Evolutionary conservation across 2,797 vertebrate species (phyloP).

Genomic region (Glossophaga mutica): DNA sequence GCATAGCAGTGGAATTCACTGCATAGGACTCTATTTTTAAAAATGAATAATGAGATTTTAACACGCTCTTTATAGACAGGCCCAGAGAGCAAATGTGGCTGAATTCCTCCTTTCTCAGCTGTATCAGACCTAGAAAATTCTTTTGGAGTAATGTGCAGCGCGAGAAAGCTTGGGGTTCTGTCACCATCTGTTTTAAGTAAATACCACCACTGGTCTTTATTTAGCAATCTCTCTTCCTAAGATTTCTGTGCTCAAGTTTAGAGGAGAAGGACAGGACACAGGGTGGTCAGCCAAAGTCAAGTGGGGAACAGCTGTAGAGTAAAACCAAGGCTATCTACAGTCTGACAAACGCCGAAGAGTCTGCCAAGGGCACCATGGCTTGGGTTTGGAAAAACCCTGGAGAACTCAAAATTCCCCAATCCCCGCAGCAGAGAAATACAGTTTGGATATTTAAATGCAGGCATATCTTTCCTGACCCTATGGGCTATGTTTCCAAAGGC

Average conservation of each 20-base stretch:
- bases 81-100: conserved; percentile 47
- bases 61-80: conserved; percentile 61
- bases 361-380: not conserved
- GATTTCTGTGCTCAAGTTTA: not conserved
- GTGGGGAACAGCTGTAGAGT: not conserved
- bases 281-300: not conserved
- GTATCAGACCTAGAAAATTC: conserved; percentile 60
- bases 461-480: not conserved
- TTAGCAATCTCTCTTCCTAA: conserved; percentile 33
- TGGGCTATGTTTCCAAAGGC: conserved; percentile 36
- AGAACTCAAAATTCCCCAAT: not conserved
- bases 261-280: not conserved
- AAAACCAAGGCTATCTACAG: not conserved
- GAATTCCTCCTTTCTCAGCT: conserved; percentile 58
- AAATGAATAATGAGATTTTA: conserved; percentile 72
- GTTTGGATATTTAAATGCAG: conserved; percentile 49
- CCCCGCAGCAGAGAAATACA: not conserved
- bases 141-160: conserved; percentile 29
- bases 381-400: not conserved
- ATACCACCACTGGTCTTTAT: conserved; percentile 56
- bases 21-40: conserved; percentile 71
- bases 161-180: conserved; percentile 51
- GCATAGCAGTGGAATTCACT: conserved; percentile 46
- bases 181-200: conserved; percentile 62
- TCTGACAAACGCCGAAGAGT: not conserved